phyloP scores from a whole-genome alignment of 35 echinoderm and acorn worm species.

The Chiridota heheva region DNA sequence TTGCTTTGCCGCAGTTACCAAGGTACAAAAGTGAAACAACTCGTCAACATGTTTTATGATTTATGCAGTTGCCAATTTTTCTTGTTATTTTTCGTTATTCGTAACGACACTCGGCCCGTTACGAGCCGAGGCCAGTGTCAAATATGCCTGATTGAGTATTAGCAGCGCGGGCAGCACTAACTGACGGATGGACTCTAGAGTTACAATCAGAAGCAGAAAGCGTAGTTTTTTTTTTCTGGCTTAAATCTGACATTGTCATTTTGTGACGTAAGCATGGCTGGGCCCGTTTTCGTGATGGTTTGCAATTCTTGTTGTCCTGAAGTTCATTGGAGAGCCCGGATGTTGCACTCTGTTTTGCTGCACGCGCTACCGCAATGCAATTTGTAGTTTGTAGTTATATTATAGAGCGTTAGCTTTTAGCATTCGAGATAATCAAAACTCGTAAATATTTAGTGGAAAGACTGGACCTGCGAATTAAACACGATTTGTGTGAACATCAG shows the following conservation, averaged over 20 bases:
- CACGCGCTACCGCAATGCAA: constrained; percentile 55
- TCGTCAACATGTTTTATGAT: too few relatives aligned
- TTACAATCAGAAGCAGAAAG: too few relatives aligned
- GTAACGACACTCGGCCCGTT: constrained; percentile 27
- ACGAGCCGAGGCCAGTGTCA: constrained; percentile 48
- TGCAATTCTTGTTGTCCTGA: too few relatives aligned
- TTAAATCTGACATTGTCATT: too few relatives aligned
- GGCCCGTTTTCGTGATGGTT: too few relatives aligned
- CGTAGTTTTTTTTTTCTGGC: too few relatives aligned
- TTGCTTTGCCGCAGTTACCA: too few relatives aligned
- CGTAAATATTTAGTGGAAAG: not conserved
- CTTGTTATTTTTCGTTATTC: not conserved
- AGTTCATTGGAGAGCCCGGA: constrained; percentile 6
- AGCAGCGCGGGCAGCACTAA: constrained; percentile 38
- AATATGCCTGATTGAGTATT: constrained; percentile 57
- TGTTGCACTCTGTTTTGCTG: constrained; percentile 48
- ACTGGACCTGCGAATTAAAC: not conserved
- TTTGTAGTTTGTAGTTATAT: too few relatives aligned
- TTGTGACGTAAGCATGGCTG: too few relatives aligned
- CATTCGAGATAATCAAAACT: not conserved
- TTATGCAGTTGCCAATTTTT: not conserved
- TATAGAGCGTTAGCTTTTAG: too few relatives aligned
- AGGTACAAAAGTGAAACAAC: too few relatives aligned
- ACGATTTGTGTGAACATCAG: not conserved
- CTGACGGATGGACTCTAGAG: too few relatives aligned